Evolutionary conservation across 2,797 vertebrate species (phyloP), one percentile per base, ranked within the genome.

Genomic region (Rhincodon typus): DNA sequence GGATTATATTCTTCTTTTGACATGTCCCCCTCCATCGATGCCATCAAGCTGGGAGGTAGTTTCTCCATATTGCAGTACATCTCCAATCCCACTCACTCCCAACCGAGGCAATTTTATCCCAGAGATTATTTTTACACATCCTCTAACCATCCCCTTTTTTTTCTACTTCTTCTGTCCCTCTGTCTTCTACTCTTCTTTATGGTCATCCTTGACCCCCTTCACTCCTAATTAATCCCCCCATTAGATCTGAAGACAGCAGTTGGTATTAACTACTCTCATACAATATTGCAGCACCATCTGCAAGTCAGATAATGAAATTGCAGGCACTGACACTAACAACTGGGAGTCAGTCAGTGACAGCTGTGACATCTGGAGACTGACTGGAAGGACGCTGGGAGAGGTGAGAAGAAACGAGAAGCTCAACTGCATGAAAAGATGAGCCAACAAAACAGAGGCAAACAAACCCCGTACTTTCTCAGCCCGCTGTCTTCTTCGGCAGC

Each of bases 1-100:
- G 66, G 62, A 93, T 93, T 42, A n/a, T 93, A 69, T 93, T 93
- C 15, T 67, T 93, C 38, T 66, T 93, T 93, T 93, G 19, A n/a
- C 12, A 8, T 62, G 12, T 13, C 1, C 57, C 57, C 57, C 12
- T 62, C 57, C 57, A 62, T 1, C 12, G 0, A 10, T 62, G 57
- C 57, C 57, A 62, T 62, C 57, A 62, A 62, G 12, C 25, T 84
- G 23, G 5, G 21, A 46, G 79, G 17, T 84, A 46, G 79, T 84
- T 46, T 84, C 79, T n/a, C 17, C 38, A 12, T 8, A n/a, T 23
- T 38, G 38, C 42, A 19, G 19, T 84, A 23, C 38, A 42, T 84
- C 21, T 21, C 79, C 5, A 42, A 46, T 21, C 79, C 79, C 19
- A 7, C 23, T 42, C 79, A 84, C 79, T 42, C 38, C 79, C 38